Conservation (phyloP, 92 coral and sea anemone genomes). For the Porites lobata region DNA sequence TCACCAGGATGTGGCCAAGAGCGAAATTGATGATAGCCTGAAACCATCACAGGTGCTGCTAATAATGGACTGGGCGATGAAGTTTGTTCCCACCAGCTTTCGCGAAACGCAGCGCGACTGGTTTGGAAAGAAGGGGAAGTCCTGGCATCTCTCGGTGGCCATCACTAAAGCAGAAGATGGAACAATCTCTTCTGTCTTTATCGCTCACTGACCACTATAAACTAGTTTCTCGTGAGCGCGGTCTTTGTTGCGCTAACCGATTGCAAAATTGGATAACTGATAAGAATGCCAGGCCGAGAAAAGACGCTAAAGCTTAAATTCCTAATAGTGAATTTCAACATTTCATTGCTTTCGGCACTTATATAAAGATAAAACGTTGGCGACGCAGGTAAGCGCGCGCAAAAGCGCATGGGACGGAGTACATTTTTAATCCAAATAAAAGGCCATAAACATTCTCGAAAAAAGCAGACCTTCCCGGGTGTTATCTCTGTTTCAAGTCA, state of each 20-base stretch:
- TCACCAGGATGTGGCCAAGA: constrained; percentile 42
- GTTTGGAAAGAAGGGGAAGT: constrained; percentile 13
- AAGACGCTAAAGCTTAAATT: constrained; percentile 18
- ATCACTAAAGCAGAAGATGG: constrained; percentile 17
- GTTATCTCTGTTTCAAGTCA: too few species aligned
- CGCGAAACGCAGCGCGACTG: constrained; percentile 22
- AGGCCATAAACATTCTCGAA: background rate
- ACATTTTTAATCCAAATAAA: background rate
- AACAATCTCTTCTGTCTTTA: constrained; percentile 14
- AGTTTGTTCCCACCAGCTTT: background rate
- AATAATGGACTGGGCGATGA: constrained; percentile 35
- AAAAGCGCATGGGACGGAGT: background rate
- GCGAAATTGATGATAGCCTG: constrained; percentile 2
- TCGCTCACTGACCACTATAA: constrained; percentile 14
- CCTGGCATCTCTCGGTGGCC: constrained; percentile 33
- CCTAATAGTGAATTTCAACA: constrained; percentile 3
- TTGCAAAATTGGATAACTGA: constrained; percentile 8
- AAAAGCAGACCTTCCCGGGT: background rate
- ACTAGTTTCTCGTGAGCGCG: constrained; percentile 7
- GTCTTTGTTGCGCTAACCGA: constrained; percentile 8
- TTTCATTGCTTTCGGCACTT: background rate
- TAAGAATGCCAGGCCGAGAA: background rate
- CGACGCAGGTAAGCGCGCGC: background rate
- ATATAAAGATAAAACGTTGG: background rate
- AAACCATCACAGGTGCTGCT: constrained; percentile 13